Base-by-base conservation (phyloP, 2,113 vertebrate species). In the Antigone vipio region DNA sequence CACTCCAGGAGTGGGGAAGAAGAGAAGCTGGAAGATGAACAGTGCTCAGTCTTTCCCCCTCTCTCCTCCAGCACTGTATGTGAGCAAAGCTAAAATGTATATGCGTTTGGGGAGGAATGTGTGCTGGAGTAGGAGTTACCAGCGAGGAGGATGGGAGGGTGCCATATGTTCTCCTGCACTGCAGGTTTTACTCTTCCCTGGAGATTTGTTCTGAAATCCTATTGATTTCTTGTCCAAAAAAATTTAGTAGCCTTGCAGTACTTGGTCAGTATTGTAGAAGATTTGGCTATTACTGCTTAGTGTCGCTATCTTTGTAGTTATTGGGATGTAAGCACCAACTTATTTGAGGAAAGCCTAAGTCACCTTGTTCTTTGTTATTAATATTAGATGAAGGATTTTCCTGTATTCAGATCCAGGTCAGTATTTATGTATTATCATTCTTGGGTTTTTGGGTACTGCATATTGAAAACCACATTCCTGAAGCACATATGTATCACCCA, bases 121-220 rank as follows among this genome's bases (percentile, higher is more conserved):
- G n/a, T 87, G 76, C 80, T 3, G 20, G 59, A 95, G 92, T 95
- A 69, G 92, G 93, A 95, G 95, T 89, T 84, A 84, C 29, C 86
- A 91, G 73, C 5, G 15, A 85, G 86, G 69, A 91, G 84, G 60
- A 84, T 89, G 89, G 76, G 86, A 93, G 55, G 40, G 23, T 91
- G 56, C 91, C 83, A 67, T 95, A 91, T 95, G 91, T 92, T 96
- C 93, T 92, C 40, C 68, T 92, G 84, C 52, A 85, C 68, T 84
- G 68, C 80, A 93, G 89, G 89, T 91, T 96, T 93, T 78, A 91
- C 32, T 92, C 47, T 67, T 95, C 79, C 50, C 68, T 80, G 38
- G 64, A 89, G 79, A 81, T 47, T 80, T 92, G n/a, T 92, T 93
- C 59, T 89, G 56, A 93, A 95, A 74, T 74, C 26, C n/a, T 74